Evolutionary conservation across 2,797 vertebrate species (phyloP).

Genomic region (Spheniscus humboldti): DNA sequence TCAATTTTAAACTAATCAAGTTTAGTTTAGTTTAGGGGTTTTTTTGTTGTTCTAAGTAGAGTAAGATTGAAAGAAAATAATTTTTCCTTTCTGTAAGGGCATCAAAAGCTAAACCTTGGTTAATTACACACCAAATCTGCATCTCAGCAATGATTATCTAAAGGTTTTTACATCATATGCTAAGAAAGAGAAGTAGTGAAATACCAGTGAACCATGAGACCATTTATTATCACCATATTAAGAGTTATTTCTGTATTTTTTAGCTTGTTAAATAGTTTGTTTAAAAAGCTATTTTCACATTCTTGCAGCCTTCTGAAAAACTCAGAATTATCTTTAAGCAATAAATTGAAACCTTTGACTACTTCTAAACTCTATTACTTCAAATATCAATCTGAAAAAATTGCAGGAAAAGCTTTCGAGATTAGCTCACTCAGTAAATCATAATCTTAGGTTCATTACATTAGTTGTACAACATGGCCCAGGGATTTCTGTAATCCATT

Average conservation of each 20-base stretch:
- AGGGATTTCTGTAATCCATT: not conserved
- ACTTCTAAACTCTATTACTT: not conserved
- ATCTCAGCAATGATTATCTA: not conserved
- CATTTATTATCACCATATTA: not conserved
- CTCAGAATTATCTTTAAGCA: not conserved
- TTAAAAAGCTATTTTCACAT: not conserved
- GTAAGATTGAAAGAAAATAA: not conserved
- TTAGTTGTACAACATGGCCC: not conserved
- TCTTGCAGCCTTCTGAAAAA: not conserved
- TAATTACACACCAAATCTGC: not conserved
- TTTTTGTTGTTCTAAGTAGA: not conserved
- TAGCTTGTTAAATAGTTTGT: not conserved
- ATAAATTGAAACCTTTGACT: not conserved
- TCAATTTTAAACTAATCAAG: not conserved
- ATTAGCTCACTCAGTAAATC: not conserved
- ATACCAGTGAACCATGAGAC: not conserved
- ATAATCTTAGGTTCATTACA: not conserved
- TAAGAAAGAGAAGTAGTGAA: not conserved
- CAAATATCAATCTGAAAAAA: not conserved
- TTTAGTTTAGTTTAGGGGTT: not conserved
- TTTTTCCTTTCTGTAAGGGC: not conserved
- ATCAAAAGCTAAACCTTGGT: not conserved
- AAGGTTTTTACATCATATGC: not conserved
- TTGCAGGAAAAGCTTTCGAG: not conserved
- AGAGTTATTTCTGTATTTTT: not conserved